Base-by-base conservation (phyloP, 2,888 invertebrate species). In the Drosophila quinaria region DNA sequence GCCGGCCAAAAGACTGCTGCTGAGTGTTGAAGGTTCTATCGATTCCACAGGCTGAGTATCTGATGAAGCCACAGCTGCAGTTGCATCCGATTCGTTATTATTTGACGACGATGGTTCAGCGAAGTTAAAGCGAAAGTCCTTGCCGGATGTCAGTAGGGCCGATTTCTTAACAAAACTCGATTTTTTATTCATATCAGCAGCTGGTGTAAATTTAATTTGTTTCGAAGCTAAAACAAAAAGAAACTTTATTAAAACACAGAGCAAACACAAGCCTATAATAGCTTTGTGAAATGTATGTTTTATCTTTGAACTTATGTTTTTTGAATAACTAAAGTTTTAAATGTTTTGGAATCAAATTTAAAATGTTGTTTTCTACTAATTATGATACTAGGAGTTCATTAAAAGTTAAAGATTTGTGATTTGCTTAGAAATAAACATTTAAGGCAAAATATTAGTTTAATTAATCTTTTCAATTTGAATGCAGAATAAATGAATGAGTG, bases 161-260 rank as follows among this genome's bases (percentile, higher is more conserved):
- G 96, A 95, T 92, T 96, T 96, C 87, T 95, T 95, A 13, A 96
- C 90, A 93, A 96, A 96, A 76, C 94, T 93, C 8, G 95, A 96
- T 90, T 96, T 96, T 52, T 92, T 92, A 47, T 90, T 92, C 82
- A 94, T 82, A 35, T 93, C 93, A 42, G 93, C 92, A 42, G 93
- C 91, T 15, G 94, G 91, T 52, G 93, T 93, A 78, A 95, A 94
- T 91, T 94, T 94, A 74, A 95, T 80, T 77, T 91, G 80, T 39
- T 82, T 87, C 4, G 80, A 62, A 51, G 77, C 91, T 91, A 42
- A 19, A 81, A 80, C 25, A 15, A 17, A 54, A 47, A 60, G 15
- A 4, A 8, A 29, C 8, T 8, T 8, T 8, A 29, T 29, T 29
- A 2, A 29, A 8, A 8, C 1, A 29, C 2, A 29, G 8, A 8